Evolutionary conservation across 2,113 vertebrate genomes (phyloP).

Genomic region (Oncorhynchus masou): DNA sequence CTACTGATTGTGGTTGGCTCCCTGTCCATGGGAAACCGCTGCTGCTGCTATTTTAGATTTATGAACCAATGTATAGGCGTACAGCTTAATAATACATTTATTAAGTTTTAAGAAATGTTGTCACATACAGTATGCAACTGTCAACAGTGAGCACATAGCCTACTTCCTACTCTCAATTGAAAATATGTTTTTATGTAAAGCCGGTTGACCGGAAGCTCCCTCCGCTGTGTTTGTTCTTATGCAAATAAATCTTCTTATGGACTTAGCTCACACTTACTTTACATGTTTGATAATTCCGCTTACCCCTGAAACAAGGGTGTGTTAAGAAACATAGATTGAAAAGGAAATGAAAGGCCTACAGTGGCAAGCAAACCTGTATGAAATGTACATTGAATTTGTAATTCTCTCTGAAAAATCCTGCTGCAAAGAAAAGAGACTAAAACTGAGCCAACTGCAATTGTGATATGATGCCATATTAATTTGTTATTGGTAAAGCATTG

Average conservation of each 20-base stretch:
- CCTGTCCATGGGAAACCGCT: neutral
- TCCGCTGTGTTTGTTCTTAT: conserved; percentile 39
- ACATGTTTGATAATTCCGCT: conserved; percentile 46
- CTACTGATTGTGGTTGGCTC: neutral
- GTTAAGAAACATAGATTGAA: conserved; percentile 38
- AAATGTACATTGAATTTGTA: conserved; percentile 40
- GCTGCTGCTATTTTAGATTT: neutral
- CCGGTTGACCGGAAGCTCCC: neutral
- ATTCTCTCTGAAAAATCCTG: conserved; percentile 22
- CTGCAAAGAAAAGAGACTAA: conserved; percentile 8
- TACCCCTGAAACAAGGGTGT: conserved; percentile 34
- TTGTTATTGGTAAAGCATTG: neutral
- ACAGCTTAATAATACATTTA: neutral
- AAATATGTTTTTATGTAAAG: too few species aligned
- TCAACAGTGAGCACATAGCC: neutral
- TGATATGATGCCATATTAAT: neutral
- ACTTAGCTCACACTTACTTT: conserved; percentile 52
- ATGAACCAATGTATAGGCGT: neutral
- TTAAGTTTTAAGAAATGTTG: neutral
- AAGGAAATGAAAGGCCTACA: conserved; percentile 24
- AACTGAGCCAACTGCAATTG: neutral
- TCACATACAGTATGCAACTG: neutral
- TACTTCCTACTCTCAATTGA: neutral
- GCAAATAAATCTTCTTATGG: conserved; percentile 64
- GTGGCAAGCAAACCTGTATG: conserved; percentile 20